Evolutionary conservation across 2,113 vertebrate genomes (phyloP).

Genomic region (Sebastes schlegelii): DNA sequence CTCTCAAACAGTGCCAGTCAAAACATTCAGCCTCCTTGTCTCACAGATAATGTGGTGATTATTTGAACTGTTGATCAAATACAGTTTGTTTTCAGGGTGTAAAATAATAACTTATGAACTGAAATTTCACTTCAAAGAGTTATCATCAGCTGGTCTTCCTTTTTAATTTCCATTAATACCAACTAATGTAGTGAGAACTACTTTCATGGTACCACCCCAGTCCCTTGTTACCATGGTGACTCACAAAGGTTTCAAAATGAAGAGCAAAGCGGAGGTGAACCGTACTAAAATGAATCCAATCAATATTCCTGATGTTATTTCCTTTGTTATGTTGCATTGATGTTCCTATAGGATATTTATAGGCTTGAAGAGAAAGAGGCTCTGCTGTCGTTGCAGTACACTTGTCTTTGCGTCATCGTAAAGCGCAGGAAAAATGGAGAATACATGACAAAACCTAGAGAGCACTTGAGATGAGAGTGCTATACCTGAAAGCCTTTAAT

Average conservation of each 20-base stretch:
- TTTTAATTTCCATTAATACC: not conserved
- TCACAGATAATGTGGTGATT: no score
- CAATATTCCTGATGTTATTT: not conserved
- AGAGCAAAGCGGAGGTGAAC: not conserved
- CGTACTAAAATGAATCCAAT: not conserved
- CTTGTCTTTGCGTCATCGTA: no score
- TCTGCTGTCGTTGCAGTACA: no score
- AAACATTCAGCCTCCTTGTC: no score
- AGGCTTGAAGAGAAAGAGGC: not conserved
- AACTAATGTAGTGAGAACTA: not conserved
- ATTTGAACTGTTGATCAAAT: no score
- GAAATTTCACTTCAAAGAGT: not conserved
- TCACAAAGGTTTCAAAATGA: not conserved
- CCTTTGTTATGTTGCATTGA: not conserved
- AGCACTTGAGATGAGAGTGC: not conserved
- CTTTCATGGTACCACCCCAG: not conserved
- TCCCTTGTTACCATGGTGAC: slow-evolving; percentile 20
- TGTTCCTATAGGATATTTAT: not conserved
- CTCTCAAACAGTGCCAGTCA: no score
- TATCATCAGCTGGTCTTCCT: no score
- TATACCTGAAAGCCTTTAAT: not conserved
- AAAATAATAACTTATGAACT: not conserved
- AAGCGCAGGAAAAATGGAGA: no score
- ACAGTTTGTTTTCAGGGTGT: no score
- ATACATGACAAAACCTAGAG: fast-evolving